A percentile compares a stretch with the other conserved stretches of the same genome.
Conservation (phyloP, 2,113 vertebrate genomes). For the Amphilophus citrinellus region DNA sequence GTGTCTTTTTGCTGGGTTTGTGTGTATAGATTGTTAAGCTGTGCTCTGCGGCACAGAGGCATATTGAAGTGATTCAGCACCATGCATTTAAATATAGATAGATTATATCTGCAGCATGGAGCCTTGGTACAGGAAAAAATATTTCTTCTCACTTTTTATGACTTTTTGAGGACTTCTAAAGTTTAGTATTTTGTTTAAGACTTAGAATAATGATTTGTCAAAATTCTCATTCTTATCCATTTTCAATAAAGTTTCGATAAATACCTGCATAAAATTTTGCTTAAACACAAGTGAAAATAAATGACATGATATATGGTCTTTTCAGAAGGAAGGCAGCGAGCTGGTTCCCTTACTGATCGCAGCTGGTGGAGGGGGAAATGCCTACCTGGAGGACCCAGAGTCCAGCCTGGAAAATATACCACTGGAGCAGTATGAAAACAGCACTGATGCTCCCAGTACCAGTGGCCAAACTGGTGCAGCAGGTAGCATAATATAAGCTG, state of each 20-base stretch:
- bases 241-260: neutral
- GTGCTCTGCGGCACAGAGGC: neutral
- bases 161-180: neutral
- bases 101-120: neutral
- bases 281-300: neutral
- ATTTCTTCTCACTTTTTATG: neutral
- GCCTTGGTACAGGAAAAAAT: neutral
- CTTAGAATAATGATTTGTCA: neutral
- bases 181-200: neutral
- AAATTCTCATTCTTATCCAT: neutral
- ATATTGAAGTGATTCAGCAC: neutral
- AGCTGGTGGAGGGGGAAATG: conserved; percentile 91
- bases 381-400: conserved; percentile 86
- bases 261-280: neutral
- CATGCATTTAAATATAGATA: neutral
- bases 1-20: neutral
- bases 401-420: conserved; percentile 72
- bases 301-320: neutral
- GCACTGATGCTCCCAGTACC: conserved; percentile 76
- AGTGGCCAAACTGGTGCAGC: conserved; percentile 84
- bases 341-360: conserved; percentile 89
- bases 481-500: conserved; percentile 65
- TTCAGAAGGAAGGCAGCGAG: conserved; percentile 82
- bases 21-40: neutral
- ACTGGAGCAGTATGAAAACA: conserved; percentile 88